Base-by-base conservation (phyloP, 2,888 invertebrate genomes). In the Carterocephalus palaemon region DNA sequence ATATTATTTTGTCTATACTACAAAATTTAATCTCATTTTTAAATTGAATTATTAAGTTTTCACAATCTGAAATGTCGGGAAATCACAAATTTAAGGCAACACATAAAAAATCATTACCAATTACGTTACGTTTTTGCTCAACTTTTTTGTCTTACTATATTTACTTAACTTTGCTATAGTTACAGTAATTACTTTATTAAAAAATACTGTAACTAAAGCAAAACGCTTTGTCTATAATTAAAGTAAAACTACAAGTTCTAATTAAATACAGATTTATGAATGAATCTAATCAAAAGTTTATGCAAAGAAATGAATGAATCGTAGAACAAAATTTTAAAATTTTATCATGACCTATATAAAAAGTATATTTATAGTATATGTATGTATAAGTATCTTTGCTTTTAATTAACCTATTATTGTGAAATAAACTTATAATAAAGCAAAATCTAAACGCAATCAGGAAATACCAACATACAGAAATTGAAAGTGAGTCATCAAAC, bases 71-170 rank as follows among this genome's bases (percentile, higher is more conserved):
- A 31, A 19, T 8, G 5, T 4, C 7, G 4, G 46, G 48, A 37
- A 49, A 43, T 36, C 9, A 2, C 33, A 16, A 6, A 9, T 34
- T 29, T 32, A 38, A 33, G 46, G 58, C 49, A 75, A 66, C 68
- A 75, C 62, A 37, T 8, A 15, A 48, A 62, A 69, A 67, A 71
- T 75, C 70, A 62, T 51, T 57, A 56, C 51, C 51, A 38, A 52
- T 48, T 54, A 58, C 76, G 70, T 75, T 70, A 67, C 23, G 61
- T 65, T 50, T 16, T 22, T 48, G 9, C 51, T 26, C 8, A 7
- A 15, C 8, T 6, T 28, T 34, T 19, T 34, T 20, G 12, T 13
- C 31, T 39, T 8, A 2, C 10, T 7, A 10, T 10, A n/a, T n/a
- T n/a, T n/a, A n/a, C n/a, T n/a, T 26, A 26, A 12, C 2, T 7